These are phyloP conservation scores for Allacma fusca DNA, from an alignment of 2,888 invertebrate species.

Conservation along the genomic window DNA sequence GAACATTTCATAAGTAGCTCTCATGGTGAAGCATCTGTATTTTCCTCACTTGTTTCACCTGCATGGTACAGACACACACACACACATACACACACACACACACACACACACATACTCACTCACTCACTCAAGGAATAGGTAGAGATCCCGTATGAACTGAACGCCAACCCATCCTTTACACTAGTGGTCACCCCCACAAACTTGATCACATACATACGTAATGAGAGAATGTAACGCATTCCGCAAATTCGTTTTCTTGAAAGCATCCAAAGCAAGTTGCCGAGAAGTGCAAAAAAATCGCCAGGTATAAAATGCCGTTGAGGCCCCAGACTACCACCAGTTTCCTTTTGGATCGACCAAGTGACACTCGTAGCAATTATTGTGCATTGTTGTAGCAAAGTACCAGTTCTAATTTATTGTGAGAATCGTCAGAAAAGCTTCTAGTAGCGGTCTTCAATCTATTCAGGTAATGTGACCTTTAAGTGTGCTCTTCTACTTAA, in stretches of 20 bases:
- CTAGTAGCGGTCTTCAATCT: not conserved
- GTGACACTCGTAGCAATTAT: slow-evolving; percentile 30
- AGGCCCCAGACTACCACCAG: slow-evolving; percentile 61
- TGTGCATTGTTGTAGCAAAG: slow-evolving; percentile 17
- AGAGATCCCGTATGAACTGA: slow-evolving; percentile 46
- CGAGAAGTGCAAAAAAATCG: slow-evolving; percentile 60
- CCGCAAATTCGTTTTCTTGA: slow-evolving; percentile 58
- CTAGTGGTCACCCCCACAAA: slow-evolving; percentile 49
- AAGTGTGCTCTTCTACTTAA: slow-evolving; percentile 9
- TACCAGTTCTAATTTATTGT: slow-evolving; percentile 1
- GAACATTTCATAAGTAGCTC: not conserved
- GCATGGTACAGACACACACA: not conserved
- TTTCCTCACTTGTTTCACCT: slow-evolving; percentile 17
- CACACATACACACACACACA: too few species aligned
- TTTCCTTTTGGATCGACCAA: slow-evolving; percentile 50
- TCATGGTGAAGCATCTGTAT: not conserved
- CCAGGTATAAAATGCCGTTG: slow-evolving; percentile 61
- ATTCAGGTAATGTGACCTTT: slow-evolving; percentile 31
- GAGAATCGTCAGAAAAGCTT: slow-evolving; percentile 6
- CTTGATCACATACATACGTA: slow-evolving; percentile 18
- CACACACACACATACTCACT: not conserved
- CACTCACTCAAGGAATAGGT: slow-evolving; percentile 42
- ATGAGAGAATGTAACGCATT: slow-evolving; percentile 46
- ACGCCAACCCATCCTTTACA: slow-evolving; percentile 30
- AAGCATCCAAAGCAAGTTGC: slow-evolving; percentile 32